Base-by-base conservation (phyloP, 2,797 vertebrate genomes). In the Takifugu ocellatus region DNA sequence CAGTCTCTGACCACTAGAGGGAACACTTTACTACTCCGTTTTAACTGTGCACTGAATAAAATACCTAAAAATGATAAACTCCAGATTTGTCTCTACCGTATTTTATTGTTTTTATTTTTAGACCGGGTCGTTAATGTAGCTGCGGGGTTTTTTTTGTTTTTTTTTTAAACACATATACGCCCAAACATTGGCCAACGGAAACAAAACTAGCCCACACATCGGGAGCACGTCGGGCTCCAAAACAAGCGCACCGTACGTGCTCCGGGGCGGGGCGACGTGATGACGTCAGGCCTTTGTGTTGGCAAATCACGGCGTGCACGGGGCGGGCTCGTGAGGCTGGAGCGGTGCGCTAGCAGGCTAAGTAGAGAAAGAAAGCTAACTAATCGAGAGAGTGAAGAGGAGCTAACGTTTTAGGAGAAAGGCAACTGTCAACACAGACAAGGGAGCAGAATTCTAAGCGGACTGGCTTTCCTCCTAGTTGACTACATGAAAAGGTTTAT, bases 311-410 rank as follows among this genome's bases (percentile, higher is more conserved):
- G 63, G 61, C 2, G 53, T 5, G 66, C 71, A 77, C 61, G 77
- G 85, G 88, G 86, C 85, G 88, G 90, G 88, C 72, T 84, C 83
- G 80, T 78, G 71, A 75, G 84, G 87, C 88, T 72, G 79, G 74
- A 82, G 88, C 81, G 83, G 81, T 77, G 75, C 68, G 84, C 83
- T 90, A 89, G 89, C 89, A 86, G 84, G 85, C 84, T 89, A 89
- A 89, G 87, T 84, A 84, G 86, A 89, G 87, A 88, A 88, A 90
- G 89, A 89, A 89, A 86, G 85, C 86, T 88, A 87, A 86, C 87
- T 80, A 87, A 87, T 84, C 85, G 87, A 82, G 83, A 84, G 83
- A 88, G 86, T 88, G 72, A 88, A 89, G 85, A 82, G 74, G 75
- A 78, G 87, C 81, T 78, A 83, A 83, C 70, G 70, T 70, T 75